Conservation (phyloP, 2,113 vertebrate species). For the Tichodroma muraria region DNA sequence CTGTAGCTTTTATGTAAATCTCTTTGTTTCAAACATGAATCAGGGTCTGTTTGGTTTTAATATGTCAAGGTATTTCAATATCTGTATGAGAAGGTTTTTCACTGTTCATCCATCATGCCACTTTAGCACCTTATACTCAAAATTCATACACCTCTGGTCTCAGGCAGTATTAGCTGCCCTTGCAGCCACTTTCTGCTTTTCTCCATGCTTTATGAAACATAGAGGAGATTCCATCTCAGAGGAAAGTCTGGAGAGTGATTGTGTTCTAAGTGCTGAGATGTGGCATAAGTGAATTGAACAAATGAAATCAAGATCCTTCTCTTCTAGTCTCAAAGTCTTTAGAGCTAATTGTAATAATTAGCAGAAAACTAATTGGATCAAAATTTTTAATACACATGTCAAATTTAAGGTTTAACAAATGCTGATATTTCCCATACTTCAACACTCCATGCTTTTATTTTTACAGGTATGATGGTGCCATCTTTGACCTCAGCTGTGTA, state of each 20-base stretch:
- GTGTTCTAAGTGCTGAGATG: background rate
- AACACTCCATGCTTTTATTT: background rate
- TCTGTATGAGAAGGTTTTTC: background rate
- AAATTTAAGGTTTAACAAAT: background rate
- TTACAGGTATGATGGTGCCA: constrained; percentile 90
- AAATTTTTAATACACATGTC: background rate
- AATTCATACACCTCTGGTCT: background rate
- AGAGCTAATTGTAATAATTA: background rate
- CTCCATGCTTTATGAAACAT: background rate
- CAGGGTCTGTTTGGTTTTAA: background rate
- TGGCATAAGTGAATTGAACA: background rate
- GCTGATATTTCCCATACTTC: background rate
- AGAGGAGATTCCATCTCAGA: background rate
- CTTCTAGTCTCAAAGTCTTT: background rate
- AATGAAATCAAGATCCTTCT: background rate
- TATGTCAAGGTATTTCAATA: background rate
- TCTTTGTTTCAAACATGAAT: background rate
- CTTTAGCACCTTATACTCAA: background rate
- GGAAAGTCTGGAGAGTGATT: background rate
- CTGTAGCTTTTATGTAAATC: background rate
- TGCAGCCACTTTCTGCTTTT: background rate
- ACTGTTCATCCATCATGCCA: background rate
- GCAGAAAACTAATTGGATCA: background rate
- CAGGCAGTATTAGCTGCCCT: background rate
- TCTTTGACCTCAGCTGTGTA: constrained; percentile 93